Base-by-base conservation (phyloP, 2,888 invertebrate species). In the Spicauda simplicius region DNA sequence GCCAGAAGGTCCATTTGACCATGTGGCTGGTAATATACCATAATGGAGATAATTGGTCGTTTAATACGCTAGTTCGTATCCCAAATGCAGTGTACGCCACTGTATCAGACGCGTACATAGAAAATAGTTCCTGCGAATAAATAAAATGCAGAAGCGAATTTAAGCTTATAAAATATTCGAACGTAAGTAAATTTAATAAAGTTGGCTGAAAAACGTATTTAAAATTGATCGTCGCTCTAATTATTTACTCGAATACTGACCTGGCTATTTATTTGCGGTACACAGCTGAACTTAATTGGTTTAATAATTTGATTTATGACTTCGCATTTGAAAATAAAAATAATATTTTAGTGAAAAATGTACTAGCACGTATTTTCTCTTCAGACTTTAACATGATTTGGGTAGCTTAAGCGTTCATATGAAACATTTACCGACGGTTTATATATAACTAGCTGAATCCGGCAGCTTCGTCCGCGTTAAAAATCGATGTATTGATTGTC, bases 101-200 rank as follows among this genome's bases (percentile, higher is more conserved):
- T 0, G 88, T 90, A 68, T 90, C 90, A 0, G 90, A 89, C 0
- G 90, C 73, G 72, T 89, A 90, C 89, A 90, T 89, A 0, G 87
- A 85, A 73, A 89, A 89, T 37, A 90, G 53, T 68, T 84, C 82
- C 90, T 90, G 73, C n/a, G 72, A 56, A 55, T 18, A 30, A 16
- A 30, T 25, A 5, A 25, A 25, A 25, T 25, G 3, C 25, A 25
- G 2, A 25, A 25, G 25, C 25, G 25, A 4, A 25, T 5, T n/a
- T 7, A 30, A 16, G n/a, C 16, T 16, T 33, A 48, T 48, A 10
- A 41, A 41, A 14, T 33, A 33, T 6, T 25, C 25, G 2, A 25
- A 4, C 25, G 2, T 4, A 4, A 33, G 33, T 6, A 1, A 33
- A 33, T 33, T 33, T 33, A 33, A 33, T 33, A 33, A 33, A 33